Percentiles rank a stretch among this genome's conserved stretches.
Evolutionary conservation across 2,797 vertebrate genomes (phyloP).

Genomic region (Lutjanus campechanus): DNA sequence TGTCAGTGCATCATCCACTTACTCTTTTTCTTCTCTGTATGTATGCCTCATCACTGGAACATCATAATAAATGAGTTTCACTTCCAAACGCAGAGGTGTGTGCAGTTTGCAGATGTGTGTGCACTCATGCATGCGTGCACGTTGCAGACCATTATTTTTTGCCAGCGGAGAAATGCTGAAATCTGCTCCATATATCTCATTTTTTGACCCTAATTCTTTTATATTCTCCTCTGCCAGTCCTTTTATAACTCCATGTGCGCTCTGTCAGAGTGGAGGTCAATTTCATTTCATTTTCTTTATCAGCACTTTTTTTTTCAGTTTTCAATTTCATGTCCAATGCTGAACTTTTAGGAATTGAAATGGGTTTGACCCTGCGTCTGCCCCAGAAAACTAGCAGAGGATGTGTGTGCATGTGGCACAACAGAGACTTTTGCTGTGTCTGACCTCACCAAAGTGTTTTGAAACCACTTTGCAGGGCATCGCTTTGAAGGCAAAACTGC

Average conservation of each 20-base stretch:
- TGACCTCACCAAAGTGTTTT: conserved; percentile 40
- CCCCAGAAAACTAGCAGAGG: conserved; percentile 15
- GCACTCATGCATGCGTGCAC: conserved; percentile 9
- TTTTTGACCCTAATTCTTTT: conserved; percentile 29
- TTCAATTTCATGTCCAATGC: conserved; percentile 48
- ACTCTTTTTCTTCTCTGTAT: conserved; percentile 45
- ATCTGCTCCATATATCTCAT: conserved; percentile 3
- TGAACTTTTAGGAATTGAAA: conserved; percentile 54
- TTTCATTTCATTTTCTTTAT: conserved; percentile 56
- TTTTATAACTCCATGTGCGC: background rate
- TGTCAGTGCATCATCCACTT: conserved; percentile 24
- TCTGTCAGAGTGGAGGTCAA: conserved; percentile 44
- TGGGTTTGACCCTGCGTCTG: conserved; percentile 52
- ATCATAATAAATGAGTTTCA: conserved; percentile 70
- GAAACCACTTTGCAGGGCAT: conserved; percentile 20
- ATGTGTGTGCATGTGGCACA: conserved; percentile 29
- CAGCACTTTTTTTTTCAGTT: conserved; percentile 6
- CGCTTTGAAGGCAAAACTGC: conserved; percentile 23
- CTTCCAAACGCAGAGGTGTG: conserved; percentile 33
- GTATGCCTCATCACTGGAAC: conserved; percentile 47
- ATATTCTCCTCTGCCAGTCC: conserved; percentile 19
- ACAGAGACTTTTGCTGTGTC: conserved; percentile 16
- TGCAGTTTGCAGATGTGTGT: conserved; percentile 46
- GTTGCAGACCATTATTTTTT: background rate
- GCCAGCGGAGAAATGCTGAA: background rate